These are phyloP conservation scores for Macroglossus sobrinus DNA, from an alignment of 2,113 vertebrate genomes.

Conservation along the genomic window DNA sequence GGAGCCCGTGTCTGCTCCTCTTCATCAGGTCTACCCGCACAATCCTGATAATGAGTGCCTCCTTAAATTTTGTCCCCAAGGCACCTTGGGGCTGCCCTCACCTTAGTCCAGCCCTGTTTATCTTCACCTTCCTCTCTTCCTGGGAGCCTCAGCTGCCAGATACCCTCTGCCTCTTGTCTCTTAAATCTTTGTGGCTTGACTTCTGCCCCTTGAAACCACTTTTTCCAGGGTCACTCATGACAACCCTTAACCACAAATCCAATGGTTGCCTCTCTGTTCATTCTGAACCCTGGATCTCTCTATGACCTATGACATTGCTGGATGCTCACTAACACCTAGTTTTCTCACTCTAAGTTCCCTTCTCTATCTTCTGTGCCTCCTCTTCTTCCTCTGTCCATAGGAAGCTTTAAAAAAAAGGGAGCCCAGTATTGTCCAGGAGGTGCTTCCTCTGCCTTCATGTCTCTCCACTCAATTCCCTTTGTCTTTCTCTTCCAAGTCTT, in stretches of 20 bases:
- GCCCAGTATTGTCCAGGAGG: rapidly evolving
- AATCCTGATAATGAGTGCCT: background rate
- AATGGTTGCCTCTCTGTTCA: no score
- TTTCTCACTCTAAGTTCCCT: background rate
- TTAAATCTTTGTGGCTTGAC: background rate
- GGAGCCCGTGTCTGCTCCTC: background rate
- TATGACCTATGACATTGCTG: background rate
- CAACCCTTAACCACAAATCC: background rate
- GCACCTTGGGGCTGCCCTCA: background rate
- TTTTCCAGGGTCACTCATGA: background rate
- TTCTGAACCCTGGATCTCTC: background rate
- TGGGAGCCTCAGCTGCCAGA: background rate
- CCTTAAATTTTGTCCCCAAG: background rate
- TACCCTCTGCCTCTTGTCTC: background rate
- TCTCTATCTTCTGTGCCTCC: background rate
- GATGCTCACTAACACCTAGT: background rate
- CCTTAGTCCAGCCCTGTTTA: background rate
- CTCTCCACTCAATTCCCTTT: background rate
- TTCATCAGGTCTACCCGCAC: background rate
- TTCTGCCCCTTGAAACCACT: background rate
- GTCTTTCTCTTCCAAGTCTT: background rate
- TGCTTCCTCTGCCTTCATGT: background rate
- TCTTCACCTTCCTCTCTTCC: background rate
- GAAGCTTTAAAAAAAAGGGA: background rate
- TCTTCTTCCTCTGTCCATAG: background rate